Evolutionary conservation across 2,888 invertebrate species (phyloP).

Genomic region (Germaria angustata): DNA sequence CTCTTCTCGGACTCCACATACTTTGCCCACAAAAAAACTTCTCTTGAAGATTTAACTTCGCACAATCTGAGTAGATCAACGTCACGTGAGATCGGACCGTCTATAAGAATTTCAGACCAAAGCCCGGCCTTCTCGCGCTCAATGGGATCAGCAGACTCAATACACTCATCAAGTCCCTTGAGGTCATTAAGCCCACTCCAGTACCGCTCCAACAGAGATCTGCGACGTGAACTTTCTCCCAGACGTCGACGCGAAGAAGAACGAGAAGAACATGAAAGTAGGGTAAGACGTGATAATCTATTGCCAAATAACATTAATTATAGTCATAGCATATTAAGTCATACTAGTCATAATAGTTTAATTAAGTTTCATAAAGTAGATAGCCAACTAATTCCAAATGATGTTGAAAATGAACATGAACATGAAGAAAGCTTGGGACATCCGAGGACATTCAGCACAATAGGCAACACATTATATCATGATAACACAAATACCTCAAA

Average conservation of each 20-base stretch:
- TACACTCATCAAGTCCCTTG: conserved; percentile 73
- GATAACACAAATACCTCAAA: conserved; percentile 67
- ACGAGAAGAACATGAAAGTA: conserved; percentile 79
- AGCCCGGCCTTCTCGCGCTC: conserved; percentile 70
- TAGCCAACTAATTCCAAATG: conserved; percentile 77
- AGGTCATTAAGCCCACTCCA: conserved; percentile 73
- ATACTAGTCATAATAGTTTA: conserved; percentile 78
- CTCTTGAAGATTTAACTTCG: conserved; percentile 73
- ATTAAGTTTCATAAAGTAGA: conserved; percentile 80
- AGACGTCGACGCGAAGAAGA: conserved; percentile 76
- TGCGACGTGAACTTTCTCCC: conserved; percentile 77
- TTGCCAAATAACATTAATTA: conserved; percentile 78
- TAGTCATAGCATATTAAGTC: conserved; percentile 75
- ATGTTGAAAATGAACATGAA: conserved; percentile 55
- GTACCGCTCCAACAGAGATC: conserved; percentile 75
- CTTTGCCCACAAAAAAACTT: conserved; percentile 74
- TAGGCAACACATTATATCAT: conserved; percentile 58
- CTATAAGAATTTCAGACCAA: conserved; percentile 73
- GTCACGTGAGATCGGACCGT: conserved; percentile 71
- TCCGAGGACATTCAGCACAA: conserved; percentile 69
- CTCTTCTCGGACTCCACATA: conserved; percentile 75
- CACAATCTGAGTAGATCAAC: conserved; percentile 72
- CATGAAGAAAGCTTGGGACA: conserved; percentile 51
- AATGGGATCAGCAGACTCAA: conserved; percentile 74
- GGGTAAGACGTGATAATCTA: conserved; percentile 79